These are phyloP conservation scores for Micrasema longulum DNA, from an alignment of 1,140 invertebrate species.

Conservation along the genomic window DNA sequence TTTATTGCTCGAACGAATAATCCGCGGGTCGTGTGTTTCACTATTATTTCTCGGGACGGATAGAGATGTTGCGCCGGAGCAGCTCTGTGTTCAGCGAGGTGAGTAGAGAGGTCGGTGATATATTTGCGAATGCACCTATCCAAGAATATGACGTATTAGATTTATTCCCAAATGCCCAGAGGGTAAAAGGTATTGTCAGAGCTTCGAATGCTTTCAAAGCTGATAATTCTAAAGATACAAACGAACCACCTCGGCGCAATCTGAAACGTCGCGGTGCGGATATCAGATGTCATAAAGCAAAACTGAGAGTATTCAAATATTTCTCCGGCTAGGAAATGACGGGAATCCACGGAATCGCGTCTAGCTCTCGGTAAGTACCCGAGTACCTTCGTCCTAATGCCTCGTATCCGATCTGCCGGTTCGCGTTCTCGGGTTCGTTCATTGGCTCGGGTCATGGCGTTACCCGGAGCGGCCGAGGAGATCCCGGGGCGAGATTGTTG, in stretches of 20 bases:
- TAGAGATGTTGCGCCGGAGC: constrained; percentile 16
- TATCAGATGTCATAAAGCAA: constrained; percentile 1
- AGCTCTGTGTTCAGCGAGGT: neutral
- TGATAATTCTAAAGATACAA: too few relatives aligned
- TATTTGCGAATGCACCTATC: too few relatives aligned
- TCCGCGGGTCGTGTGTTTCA: constrained; percentile 3
- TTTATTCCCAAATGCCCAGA: too few relatives aligned
- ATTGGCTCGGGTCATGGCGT: constrained; percentile 26
- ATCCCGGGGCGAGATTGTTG: constrained; percentile 15
- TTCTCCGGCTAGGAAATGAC: neutral
- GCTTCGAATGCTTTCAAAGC: too few relatives aligned
- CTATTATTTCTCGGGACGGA: constrained; percentile 17
- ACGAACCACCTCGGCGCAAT: too few relatives aligned
- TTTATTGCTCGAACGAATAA: constrained; percentile 13
- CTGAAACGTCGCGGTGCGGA: neutral
- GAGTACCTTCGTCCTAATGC: constrained; percentile 6
- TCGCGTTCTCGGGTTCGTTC: constrained; percentile 13
- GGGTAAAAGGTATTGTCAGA: too few relatives aligned
- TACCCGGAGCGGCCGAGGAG: constrained; percentile 22
- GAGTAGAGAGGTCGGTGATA: neutral
- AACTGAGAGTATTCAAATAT: neutral
- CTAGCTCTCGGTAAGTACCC: neutral
- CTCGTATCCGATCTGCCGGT: constrained; percentile 9
- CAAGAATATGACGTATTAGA: too few relatives aligned
- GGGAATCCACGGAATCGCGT: too few relatives aligned